Evolutionary conservation across 2,797 vertebrate genomes (phyloP), one percentile per base, ranked within the genome.

Genomic region (Scolopax bukidnonensis): DNA sequence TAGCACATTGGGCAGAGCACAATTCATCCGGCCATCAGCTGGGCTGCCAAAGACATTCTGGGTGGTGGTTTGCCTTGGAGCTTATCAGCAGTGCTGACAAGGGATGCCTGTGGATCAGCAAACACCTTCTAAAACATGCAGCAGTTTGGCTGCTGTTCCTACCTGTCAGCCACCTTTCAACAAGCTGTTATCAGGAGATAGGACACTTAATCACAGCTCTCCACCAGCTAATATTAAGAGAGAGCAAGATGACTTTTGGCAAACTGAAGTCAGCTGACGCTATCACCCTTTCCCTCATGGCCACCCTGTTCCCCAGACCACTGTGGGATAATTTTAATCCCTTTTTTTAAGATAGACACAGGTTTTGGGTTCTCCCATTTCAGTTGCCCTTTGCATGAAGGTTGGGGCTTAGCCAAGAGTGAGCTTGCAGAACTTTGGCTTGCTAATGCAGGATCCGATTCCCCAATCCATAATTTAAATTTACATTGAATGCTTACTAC

Each of bases 191-290:
- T 64, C 74, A 74, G 63, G 54, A 75, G 32, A 27, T 24, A 74
- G 63, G 88, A 75, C 70, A 24, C 89, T 95, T 86, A 91, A 90
- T 95, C 87, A 69, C 83, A 88, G 70, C 38, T 84, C 56, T 96
- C 63, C 70, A 73, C 81, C 83, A 90, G 63, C 68, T 76, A 61
- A 54, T 91, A 70, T 59, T 93, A 86, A 43, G 24, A 81, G 73
- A 48, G 45, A n/a, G 57, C 63, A 88, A 28, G n/a, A 89, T 25
- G 63, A 74, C n/a, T 95, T 90, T 70, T 84, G 50, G 70, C 60
- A 92, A 91, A 73, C 47, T 67, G 45, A 90, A 93, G 57, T 60
- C 84, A 63, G 56, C 45, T 89, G 63, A 84, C 59, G 33, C 76
- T 90, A 92, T 59, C 93, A 74, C 40, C 64, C 45, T 68, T 87